Evolutionary conservation across 2,797 vertebrate species (phyloP).

Genomic region (Limnodromus scolopaceus): DNA sequence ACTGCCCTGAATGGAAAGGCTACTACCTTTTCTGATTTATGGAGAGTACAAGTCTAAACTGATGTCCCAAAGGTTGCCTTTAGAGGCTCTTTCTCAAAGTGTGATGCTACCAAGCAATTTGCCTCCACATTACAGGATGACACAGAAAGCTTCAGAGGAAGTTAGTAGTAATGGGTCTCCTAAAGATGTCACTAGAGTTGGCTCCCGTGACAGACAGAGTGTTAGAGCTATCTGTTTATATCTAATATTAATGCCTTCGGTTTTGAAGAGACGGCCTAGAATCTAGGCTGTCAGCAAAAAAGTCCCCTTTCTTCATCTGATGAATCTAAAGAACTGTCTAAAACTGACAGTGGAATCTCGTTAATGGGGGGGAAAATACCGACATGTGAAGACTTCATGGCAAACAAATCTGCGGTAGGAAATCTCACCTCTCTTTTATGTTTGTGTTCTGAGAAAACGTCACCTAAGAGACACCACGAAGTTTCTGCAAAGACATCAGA

Average conservation of each 20-base stretch:
- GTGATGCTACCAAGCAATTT: not conserved
- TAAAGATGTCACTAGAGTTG: not conserved
- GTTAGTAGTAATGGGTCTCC: not conserved
- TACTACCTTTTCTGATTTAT: not conserved
- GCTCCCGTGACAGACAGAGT: not conserved
- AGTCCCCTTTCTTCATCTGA: not conserved
- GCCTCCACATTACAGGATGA: not conserved
- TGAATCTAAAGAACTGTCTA: not conserved
- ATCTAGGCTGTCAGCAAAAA: slow-evolving; percentile 34
- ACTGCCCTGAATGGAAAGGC: not conserved
- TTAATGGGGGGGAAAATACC: not conserved
- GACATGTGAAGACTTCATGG: rapidly evolving
- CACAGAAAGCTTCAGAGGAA: not conserved
- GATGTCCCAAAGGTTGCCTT: not conserved
- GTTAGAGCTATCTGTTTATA: slow-evolving; percentile 10
- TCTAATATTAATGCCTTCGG: slow-evolving; percentile 10
- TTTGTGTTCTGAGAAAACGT: not conserved
- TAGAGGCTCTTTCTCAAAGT: not conserved
- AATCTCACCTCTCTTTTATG: not conserved
- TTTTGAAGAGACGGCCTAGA: not conserved
- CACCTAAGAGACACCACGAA: not conserved
- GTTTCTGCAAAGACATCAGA: not conserved
- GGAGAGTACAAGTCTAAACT: not conserved
- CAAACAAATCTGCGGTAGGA: not conserved
- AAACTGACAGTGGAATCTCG: not conserved